phyloP scores from a whole-genome alignment of 2,888 invertebrate species.

The Apamea sordens region DNA sequence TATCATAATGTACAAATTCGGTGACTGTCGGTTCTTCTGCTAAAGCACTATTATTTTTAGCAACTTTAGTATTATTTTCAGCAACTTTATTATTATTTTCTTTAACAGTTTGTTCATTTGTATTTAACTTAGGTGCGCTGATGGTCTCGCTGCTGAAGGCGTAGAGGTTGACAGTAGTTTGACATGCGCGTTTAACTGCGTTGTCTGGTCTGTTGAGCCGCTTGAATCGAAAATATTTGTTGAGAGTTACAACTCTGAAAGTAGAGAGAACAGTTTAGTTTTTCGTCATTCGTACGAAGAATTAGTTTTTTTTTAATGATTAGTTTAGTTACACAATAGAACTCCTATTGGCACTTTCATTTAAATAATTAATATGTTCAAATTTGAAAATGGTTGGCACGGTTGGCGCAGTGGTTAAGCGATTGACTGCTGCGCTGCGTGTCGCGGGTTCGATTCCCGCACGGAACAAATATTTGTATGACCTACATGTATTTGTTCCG shows the following conservation, averaged over 20 bases:
- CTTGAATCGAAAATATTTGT: conserved; percentile 33
- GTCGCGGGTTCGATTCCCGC: too few relatives aligned
- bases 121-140: background rate
- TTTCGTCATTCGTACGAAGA: background rate
- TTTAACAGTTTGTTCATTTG: background rate
- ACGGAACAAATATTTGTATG: too few relatives aligned
- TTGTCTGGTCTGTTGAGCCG: conserved; percentile 15
- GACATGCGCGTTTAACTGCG: background rate
- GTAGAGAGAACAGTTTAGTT: background rate
- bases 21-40: background rate
- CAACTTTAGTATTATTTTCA: background rate
- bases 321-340: background rate
- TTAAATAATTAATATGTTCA: background rate
- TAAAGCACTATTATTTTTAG: background rate
- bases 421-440: too few relatives aligned
- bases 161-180: conserved; percentile 15
- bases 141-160: conserved; percentile 15
- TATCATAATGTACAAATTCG: background rate
- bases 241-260: conserved; percentile 40
- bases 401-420: too few relatives aligned
- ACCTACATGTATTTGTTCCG: too few relatives aligned
- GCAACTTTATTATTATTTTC: background rate
- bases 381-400: too few relatives aligned
- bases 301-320: background rate
- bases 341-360: background rate